These are phyloP conservation scores for Schizopygopsis pylzovi DNA, from an alignment of 2,797 vertebrate species.

Conservation along the genomic window DNA sequence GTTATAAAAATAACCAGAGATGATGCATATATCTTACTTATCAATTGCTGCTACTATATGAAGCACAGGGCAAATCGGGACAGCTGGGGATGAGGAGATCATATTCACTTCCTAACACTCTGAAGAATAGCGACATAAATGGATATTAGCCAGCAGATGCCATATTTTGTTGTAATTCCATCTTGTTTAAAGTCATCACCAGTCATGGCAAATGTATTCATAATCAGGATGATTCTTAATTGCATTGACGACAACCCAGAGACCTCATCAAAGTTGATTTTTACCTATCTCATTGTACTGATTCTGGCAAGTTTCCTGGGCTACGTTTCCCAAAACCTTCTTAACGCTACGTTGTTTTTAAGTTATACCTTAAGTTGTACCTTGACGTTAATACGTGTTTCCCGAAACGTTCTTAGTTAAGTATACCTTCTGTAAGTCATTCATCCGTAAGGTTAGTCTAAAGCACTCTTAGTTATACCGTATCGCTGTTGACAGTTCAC, in stretches of 20 bases:
- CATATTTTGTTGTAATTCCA: constrained; percentile 8
- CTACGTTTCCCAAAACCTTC: too few species aligned
- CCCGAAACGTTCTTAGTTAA: too few species aligned
- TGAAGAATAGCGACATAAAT: constrained; percentile 5
- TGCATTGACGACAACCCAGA: not conserved
- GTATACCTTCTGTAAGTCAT: too few species aligned
- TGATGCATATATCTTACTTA: not conserved
- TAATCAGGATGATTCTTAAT: constrained; percentile 15
- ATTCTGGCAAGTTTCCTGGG: not conserved
- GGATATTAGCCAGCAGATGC: not conserved
- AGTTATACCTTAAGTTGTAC: too few species aligned
- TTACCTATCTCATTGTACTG: not conserved
- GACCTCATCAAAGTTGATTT: not conserved
- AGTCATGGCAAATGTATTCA: not conserved
- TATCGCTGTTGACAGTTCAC: too few species aligned
- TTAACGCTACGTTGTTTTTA: too few species aligned
- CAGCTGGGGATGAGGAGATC: not conserved
- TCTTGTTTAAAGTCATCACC: constrained; percentile 12
- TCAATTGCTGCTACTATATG: not conserved
- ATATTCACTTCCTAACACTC: not conserved
- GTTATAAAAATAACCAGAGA: constrained; percentile 12
- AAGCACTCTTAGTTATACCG: too few species aligned
- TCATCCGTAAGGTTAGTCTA: too few species aligned
- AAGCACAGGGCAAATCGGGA: not conserved
- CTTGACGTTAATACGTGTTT: too few species aligned